phyloP scores from a whole-genome alignment of 2,888 invertebrate species.

The Hemicrepidius hirtus region DNA sequence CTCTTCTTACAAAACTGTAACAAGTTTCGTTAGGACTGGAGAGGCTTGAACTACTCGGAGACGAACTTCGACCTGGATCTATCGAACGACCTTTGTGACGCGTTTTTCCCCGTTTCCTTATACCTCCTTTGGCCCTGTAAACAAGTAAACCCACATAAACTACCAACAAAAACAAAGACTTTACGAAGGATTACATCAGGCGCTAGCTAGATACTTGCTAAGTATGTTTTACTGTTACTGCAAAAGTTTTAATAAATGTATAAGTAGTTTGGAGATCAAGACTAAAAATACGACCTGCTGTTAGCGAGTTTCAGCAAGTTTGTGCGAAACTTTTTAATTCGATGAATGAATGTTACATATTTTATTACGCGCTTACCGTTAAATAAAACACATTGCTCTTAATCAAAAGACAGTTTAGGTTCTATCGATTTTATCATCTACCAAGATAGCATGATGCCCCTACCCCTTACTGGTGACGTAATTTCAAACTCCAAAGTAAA shows the following conservation, averaged over 20 bases:
- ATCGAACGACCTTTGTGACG: conserved; percentile 78
- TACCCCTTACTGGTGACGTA: conserved; percentile 4
- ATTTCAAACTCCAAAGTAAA: conserved; percentile 2
- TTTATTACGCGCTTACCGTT: not conserved
- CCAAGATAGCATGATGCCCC: conserved; percentile 1
- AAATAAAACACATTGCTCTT: conserved; percentile 1
- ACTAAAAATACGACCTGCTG: conserved; percentile 4
- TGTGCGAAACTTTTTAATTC: conserved; percentile 23
- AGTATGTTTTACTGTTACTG: conserved; percentile 39
- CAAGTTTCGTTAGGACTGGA: conserved; percentile 96
- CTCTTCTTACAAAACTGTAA: conserved; percentile 93
- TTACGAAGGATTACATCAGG: conserved; percentile 21
- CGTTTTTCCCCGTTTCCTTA: conserved; percentile 73
- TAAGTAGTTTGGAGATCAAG: conserved; percentile 26
- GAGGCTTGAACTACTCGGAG: conserved; percentile 89
- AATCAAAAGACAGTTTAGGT: conserved; percentile 4
- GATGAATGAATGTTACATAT: conserved; percentile 3
- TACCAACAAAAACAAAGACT: conserved; percentile 17
- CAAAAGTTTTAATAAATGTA: conserved; percentile 35
- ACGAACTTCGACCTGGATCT: conserved; percentile 77
- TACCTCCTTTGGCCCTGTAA: conserved; percentile 69
- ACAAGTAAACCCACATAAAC: conserved; percentile 34
- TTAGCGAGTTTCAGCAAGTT: conserved; percentile 20
- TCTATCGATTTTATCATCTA: conserved; percentile 12
- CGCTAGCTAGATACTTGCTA: conserved; percentile 24